Conservation (phyloP, 2,797 vertebrate species). For the Fundulus diaphanus region DNA sequence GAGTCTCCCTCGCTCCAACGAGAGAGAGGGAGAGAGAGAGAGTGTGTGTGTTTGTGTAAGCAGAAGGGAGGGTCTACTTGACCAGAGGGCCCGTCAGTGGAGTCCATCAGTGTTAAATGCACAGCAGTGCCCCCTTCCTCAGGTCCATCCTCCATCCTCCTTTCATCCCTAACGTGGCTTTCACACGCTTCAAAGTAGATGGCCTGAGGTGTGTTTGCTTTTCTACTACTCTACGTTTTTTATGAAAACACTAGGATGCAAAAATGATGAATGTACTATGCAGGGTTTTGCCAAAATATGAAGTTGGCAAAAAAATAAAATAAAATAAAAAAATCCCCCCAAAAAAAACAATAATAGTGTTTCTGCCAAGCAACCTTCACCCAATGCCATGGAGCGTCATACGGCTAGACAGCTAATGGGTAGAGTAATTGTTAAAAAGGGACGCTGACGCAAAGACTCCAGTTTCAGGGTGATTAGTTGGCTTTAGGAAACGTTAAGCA, state of each 20-base stretch:
- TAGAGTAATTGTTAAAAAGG: not conserved
- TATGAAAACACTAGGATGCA: not conserved
- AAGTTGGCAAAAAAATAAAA: not conserved
- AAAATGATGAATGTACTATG: not conserved
- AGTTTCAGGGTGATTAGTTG: not conserved
- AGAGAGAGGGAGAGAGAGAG: constrained; percentile 2
- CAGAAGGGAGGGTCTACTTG: constrained; percentile 66
- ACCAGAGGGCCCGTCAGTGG: constrained; percentile 67
- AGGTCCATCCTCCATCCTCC: constrained; percentile 34
- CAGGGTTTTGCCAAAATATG: not conserved
- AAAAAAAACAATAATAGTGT: not conserved
- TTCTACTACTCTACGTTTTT: not conserved
- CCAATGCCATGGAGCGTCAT: not conserved
- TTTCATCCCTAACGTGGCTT: not conserved
- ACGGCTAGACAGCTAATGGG: not conserved
- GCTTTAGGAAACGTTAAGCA: not conserved
- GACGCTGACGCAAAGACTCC: not conserved
- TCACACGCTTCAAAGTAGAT: not conserved
- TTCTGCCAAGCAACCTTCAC: not conserved
- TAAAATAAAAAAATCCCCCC: too few species aligned
- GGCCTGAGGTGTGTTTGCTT: not conserved
- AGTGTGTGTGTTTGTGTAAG: constrained; percentile 4
- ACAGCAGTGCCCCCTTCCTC: constrained; percentile 72
- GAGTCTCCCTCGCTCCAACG: constrained; percentile 14
- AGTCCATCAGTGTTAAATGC: constrained; percentile 54